Conservation (phyloP, 1,140 invertebrate genomes). For the Drosophila arawakana region DNA sequence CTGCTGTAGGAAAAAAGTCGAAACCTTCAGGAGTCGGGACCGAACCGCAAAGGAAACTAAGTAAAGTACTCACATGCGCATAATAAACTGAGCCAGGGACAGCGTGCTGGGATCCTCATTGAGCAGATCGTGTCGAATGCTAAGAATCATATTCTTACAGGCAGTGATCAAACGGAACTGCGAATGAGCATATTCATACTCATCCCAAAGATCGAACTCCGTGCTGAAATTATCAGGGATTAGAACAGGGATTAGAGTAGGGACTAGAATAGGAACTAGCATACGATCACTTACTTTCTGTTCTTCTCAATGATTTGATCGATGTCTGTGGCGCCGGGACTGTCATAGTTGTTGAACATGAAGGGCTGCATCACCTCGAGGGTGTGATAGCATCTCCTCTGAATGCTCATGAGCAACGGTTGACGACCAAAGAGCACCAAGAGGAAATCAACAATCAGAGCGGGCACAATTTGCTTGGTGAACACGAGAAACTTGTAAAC, state of each 20-base stretch:
- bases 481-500: conserved; percentile 66
- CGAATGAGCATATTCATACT: conserved; percentile 16
- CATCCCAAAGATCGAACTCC: conserved; percentile 32
- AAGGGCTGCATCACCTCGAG: conserved; percentile 78
- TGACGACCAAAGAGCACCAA: conserved; percentile 44
- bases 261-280: not conserved
- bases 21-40: not conserved
- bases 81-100: conserved; percentile 26
- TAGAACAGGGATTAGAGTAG: not conserved
- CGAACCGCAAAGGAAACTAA: too few relatives aligned
- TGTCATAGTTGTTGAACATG: conserved; percentile 73
- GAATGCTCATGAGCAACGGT: conserved; percentile 58
- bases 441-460: conserved; percentile 54
- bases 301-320: conserved; percentile 15
- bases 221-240: conserved; percentile 34
- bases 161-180: conserved; percentile 1
- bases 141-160: conserved; percentile 51
- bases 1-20: too few relatives aligned
- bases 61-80: conserved; percentile 48
- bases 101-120: conserved; percentile 59
- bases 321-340: conserved; percentile 52
- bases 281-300: conserved; percentile 24
- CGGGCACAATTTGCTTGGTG: conserved; percentile 66
- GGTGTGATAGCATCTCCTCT: conserved; percentile 62
- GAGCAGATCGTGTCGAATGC: conserved; percentile 60